Evolutionary conservation across 2,797 vertebrate species (phyloP), one percentile per base, ranked within the genome.

Genomic region (Sebastiscus tertius): DNA sequence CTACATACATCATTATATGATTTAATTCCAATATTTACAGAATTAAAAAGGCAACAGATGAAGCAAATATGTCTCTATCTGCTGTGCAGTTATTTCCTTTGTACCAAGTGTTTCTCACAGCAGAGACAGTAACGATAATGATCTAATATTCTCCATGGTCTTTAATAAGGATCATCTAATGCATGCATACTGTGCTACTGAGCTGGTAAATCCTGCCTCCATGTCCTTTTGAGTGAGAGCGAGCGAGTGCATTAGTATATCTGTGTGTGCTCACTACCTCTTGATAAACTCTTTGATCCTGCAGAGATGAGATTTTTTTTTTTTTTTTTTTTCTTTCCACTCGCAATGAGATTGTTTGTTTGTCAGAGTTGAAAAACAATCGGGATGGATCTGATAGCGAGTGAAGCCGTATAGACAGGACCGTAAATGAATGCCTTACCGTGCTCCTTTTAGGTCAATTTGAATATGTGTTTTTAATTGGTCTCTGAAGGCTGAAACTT

Each of bases 401-500:
- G 77, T 22, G 83, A 74, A 76, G 88, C 84, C 22, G 18, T 26
- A 39, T 55, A 74, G 65, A 77, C 14, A 42, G 59, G 76, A 1
- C 52, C 49, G 54, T 83, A 82, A 91, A 81, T 62, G 42, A 93
- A 88, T 6, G 58, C 73, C 66, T 75, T 46, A 5, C 75, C 34
- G 46, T 27, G 46, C 83, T 88, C 79, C 83, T 88, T 91, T 92
- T 75, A 79, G 93, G 89, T 93, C 91, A 87, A 79, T 94, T 91
- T 93, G 88, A 94, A 92, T 93, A 88, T 92, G 85, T 90, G 90
- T 82, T 93, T 92, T 94, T 95, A 94, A 95, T 95, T 94, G 93
- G 93, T 94, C 94, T 95, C 93, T 39, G 83, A 92, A 91, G 91
- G 89, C 81, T 61, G 59, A 80, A 80, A 80, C 46, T 88, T 78